Evolutionary conservation across 2,888 invertebrate species (phyloP), one percentile per base, ranked within the genome.

Genomic region (Drosophila kuntzei): DNA sequence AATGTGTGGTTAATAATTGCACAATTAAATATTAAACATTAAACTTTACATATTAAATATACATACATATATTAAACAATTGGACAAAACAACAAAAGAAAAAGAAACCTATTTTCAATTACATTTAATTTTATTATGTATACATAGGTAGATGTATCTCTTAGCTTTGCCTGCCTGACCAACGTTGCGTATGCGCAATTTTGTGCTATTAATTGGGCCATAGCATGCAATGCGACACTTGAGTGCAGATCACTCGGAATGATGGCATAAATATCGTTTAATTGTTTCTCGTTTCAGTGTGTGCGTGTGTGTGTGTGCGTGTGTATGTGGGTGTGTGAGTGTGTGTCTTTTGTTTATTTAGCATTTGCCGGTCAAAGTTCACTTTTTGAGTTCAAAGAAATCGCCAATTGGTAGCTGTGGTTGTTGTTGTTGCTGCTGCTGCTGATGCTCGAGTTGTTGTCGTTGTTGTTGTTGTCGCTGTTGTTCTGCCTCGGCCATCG

Each of bases 191-290:
- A 78, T 68, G 67, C 70, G 73, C 74, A 37, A 67, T 68, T 14
- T 58, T 53, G 7, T 18, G 37, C 11, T 51, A 62, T 66, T 70
- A 83, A 80, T 79, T 79, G 65, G 57, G 46, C 63, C 65, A 39
- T 61, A 62, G 62, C 81, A 74, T 84, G 85, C 85, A 81, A 81
- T 67, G 77, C 36, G 51, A 50, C 34, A 11, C 5, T 22, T 34
- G 57, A 59, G 70, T 43, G 43, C 43, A 34, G 76, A 67, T 67
- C 68, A 55, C 58, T 72, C 44, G 41, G 14, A 32, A 37, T 67
- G 47, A 58, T 78, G 75, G 68, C 75, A 71, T 85, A 82, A 82
- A 82, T 82, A 82, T 82, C 82, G 67, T 80, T 82, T 66, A 60
- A 79, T 79, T 81, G 54, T 65, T 60, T 12, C n/a, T 65, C 64